Percentiles rank a stretch among this genome's conserved stretches.
Evolutionary conservation across 2,888 invertebrate species (phyloP).

Genomic region (Ramazzottius varieornatus): DNA sequence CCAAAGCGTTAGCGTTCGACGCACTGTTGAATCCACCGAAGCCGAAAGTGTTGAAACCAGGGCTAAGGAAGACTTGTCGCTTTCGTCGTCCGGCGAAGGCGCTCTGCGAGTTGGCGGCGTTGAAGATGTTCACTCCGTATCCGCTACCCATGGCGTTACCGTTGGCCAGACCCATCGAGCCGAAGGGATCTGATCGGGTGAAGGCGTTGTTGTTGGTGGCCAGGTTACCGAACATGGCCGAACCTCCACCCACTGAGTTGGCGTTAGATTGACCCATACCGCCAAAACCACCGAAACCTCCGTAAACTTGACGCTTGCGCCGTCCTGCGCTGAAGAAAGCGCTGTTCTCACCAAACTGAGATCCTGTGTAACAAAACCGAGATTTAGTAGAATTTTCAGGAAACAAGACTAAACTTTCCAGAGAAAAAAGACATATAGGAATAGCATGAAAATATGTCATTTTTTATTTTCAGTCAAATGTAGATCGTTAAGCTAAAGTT

Average conservation of each 20-base stretch:
- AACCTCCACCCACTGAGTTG: neutral
- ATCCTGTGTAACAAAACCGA: too few relatives aligned
- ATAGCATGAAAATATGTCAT: too few relatives aligned
- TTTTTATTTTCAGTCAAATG: too few relatives aligned
- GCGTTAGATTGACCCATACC: neutral
- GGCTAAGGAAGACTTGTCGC: neutral
- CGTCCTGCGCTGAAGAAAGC: neutral
- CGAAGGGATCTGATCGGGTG: neutral
- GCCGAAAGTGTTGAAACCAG: too few relatives aligned
- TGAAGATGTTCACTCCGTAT: neutral
- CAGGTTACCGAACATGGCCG: neutral
- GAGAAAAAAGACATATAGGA: too few relatives aligned
- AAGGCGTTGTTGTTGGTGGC: neutral
- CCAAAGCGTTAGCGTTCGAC: neutral
- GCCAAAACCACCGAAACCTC: neutral
- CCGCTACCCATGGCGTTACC: neutral
- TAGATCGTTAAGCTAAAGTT: too few relatives aligned
- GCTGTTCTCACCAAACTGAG: too few relatives aligned
- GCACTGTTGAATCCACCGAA: neutral
- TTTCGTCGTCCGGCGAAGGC: too few relatives aligned
- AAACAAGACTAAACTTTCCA: too few relatives aligned
- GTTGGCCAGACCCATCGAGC: neutral
- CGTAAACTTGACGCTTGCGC: neutral
- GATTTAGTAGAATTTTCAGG: too few relatives aligned
- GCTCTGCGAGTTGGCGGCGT: neutral